These are phyloP conservation scores for Onthophagus taurus DNA, from an alignment of 1,140 invertebrate species.

Conservation along the genomic window DNA sequence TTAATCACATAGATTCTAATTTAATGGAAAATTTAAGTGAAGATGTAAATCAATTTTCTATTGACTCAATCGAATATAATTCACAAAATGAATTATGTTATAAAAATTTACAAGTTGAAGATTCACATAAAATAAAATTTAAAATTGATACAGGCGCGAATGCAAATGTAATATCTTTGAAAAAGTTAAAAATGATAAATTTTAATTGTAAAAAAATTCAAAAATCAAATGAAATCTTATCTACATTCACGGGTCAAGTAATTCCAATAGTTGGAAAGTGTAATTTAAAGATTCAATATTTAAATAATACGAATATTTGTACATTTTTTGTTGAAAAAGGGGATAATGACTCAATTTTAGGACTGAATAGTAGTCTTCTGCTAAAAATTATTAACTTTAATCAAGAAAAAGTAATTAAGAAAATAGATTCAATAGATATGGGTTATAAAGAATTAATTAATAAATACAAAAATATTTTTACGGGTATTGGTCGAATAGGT, in stretches of 20 bases:
- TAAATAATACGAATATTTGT: slow-evolving; percentile 6
- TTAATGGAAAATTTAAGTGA: too few relatives aligned
- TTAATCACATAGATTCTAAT: too few relatives aligned
- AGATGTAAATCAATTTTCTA: slow-evolving; percentile 4
- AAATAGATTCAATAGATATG: slow-evolving; percentile 4
- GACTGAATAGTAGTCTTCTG: neutral
- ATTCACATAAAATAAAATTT: slow-evolving; percentile 9
- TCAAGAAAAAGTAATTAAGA: neutral
- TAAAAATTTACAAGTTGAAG: neutral
- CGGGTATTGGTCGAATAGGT: neutral
- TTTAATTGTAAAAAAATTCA: slow-evolving; percentile 10
- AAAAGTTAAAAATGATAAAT: slow-evolving; percentile 7
- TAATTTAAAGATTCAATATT: slow-evolving; percentile 7
- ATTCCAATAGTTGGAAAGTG: slow-evolving; percentile 15
- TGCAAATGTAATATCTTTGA: slow-evolving; percentile 13
- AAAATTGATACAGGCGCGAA: slow-evolving; percentile 18
- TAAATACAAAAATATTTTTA: too few relatives aligned
- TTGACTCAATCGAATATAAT: neutral
- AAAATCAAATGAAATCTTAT: slow-evolving; percentile 10
- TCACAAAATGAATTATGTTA: neutral
- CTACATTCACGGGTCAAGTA: slow-evolving; percentile 8
- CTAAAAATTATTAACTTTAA: slow-evolving; percentile 10
- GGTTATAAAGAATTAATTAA: too few relatives aligned
- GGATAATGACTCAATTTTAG: slow-evolving; percentile 7
- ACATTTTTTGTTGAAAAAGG: slow-evolving; percentile 14